Conservation (phyloP, 1,140 invertebrate species). For the Sitodiplosis mosellana region DNA sequence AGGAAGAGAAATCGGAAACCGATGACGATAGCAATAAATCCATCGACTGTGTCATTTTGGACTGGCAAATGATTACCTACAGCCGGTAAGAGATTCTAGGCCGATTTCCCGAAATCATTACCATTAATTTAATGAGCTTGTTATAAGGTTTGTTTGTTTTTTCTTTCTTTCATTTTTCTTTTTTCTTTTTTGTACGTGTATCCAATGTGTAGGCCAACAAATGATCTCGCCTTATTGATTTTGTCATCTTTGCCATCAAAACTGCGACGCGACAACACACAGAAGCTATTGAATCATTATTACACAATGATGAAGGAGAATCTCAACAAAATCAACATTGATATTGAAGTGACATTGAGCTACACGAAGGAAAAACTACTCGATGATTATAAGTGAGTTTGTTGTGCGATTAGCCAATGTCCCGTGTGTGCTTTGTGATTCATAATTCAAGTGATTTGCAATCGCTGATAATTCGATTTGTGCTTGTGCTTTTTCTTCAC, state of each 20-base stretch:
- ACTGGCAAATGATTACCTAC: constrained; percentile 72
- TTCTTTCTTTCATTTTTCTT: background rate
- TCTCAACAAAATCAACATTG: constrained; percentile 33
- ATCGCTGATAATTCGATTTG: too few relatives aligned
- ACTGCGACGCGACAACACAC: constrained; percentile 37
- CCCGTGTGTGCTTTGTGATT: too few relatives aligned
- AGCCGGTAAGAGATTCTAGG: constrained; percentile 28
- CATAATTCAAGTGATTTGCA: too few relatives aligned
- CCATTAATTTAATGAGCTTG: too few relatives aligned
- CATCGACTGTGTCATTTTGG: constrained; percentile 41
- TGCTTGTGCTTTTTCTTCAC: too few relatives aligned
- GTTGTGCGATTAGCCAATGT: too few relatives aligned
- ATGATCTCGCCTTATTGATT: constrained; percentile 57
- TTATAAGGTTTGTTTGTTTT: too few relatives aligned
- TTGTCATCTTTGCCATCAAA: constrained; percentile 57
- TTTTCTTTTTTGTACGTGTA: too few relatives aligned
- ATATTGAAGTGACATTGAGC: constrained; percentile 33
- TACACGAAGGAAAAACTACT: constrained; percentile 35
- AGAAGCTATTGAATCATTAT: constrained; percentile 44
- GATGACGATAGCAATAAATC: constrained; percentile 9
- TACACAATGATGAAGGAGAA: constrained; percentile 39
- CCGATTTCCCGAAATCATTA: too few relatives aligned
- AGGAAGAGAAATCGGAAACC: constrained; percentile 28
- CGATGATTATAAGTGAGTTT: constrained; percentile 42
- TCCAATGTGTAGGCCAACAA: constrained; percentile 50